Evolutionary conservation across 1,140 invertebrate species (phyloP).

Genomic region (Drosophila suzukii): DNA sequence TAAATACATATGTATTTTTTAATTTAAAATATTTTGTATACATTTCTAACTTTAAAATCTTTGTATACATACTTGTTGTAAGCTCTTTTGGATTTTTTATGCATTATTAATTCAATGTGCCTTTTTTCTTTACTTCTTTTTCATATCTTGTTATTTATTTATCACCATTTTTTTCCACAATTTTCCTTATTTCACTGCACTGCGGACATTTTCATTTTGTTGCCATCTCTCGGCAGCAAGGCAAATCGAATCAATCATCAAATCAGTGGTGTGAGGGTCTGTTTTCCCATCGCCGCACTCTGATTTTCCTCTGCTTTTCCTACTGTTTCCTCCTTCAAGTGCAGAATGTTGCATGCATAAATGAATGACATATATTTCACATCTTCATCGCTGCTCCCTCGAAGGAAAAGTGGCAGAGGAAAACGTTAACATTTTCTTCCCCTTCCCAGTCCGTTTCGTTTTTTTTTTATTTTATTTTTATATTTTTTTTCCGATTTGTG

Average conservation of each 20-base stretch:
- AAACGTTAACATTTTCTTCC: conserved; percentile 3
- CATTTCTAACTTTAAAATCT: not conserved
- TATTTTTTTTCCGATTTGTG: not conserved
- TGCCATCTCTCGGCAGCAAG: conserved; percentile 21
- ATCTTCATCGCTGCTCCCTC: conserved; percentile 11
- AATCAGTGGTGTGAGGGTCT: conserved; percentile 24
- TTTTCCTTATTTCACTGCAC: conserved; percentile 19
- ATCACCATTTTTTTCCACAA: not conserved
- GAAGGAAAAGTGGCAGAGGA: conserved; percentile 23
- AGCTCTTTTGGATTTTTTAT: not conserved
- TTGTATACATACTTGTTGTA: not conserved
- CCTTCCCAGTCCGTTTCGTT: no score
- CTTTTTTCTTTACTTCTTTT: not conserved
- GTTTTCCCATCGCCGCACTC: not conserved
- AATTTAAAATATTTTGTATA: not conserved
- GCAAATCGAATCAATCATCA: conserved; percentile 53
- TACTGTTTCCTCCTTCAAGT: conserved; percentile 5
- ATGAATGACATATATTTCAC: conserved; percentile 49
- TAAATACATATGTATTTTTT: no score
- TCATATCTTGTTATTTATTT: not conserved
- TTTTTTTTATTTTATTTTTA: not conserved
- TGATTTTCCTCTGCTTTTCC: not conserved
- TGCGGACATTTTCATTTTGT: conserved; percentile 45
- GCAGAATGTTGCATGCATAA: conserved; percentile 52
- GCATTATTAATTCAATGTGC: not conserved